Evolutionary conservation across 2,797 vertebrate genomes (phyloP), one percentile per base, ranked within the genome.

Genomic region (Chaetophractus vellerosus): DNA sequence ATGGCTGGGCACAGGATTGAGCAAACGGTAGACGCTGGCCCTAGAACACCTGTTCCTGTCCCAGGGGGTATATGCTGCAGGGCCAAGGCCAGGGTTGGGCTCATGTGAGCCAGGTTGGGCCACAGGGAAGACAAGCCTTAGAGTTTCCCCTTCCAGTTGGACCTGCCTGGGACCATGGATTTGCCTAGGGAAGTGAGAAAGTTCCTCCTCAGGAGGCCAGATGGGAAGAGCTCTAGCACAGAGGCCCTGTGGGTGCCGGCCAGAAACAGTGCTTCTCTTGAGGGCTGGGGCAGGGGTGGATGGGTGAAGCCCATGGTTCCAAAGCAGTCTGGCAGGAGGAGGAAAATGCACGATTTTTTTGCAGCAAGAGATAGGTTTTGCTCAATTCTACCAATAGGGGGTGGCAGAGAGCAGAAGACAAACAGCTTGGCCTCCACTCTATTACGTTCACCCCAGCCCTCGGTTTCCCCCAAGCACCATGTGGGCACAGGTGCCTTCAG

Each of bases 401-500:
- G 81, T 9, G 50, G 11, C 81, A 96, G 84, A 96, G 92, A 90
- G 88, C 90, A 88, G 63, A 75, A 74, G 38, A 87, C 64, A 55
- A 55, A 45, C 2, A 41, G 19, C 8, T n/a, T 68, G 48, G 9
- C 64, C 59, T 74, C 79, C 5, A 0, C 10, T 26, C 7, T n/a
- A 36, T 1, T 48, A 64, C 66, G 48, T 36, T 33, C 63, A 41
- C 6, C 64, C 4, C 15, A 1, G 18, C 63, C 63, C 91, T 95
- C 72, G 66, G 68, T 92, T 90, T 93, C 81, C 74, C 66, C 64
- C n/a, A 19, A 94, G 69, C 55, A 71, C 52, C 71, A 31, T 28
- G 59, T 48, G 38, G 66, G 50, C 57, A 61, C 28, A 4, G 93
- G 68, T 57, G 23, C 28, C 71, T 87, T 72, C 26, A 23, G 45